These are phyloP conservation scores for Xylocopa sonorina DNA, from an alignment of 1,140 invertebrate species.

Conservation along the genomic window DNA sequence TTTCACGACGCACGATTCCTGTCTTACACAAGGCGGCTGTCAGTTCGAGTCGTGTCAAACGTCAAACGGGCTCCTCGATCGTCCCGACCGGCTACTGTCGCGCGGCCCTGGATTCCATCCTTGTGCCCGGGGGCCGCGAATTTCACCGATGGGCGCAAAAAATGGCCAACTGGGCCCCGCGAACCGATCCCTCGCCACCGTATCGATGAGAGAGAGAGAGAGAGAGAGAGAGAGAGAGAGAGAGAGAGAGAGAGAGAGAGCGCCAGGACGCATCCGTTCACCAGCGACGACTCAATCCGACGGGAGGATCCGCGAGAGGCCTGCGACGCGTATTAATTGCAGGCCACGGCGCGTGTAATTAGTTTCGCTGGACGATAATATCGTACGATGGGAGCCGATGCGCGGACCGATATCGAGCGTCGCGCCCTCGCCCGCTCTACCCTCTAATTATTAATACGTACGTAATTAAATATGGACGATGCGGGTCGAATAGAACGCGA, in stretches of 20 bases:
- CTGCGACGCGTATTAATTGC: constrained; percentile 43
- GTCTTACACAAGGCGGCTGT: constrained; percentile 65
- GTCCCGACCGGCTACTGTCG: constrained; percentile 9
- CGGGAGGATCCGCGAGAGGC: constrained; percentile 35
- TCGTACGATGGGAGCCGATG: constrained; percentile 10
- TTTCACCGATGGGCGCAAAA: constrained; percentile 33
- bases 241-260: too few relatives aligned
- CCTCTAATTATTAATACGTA: constrained; percentile 40
- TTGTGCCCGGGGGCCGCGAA: constrained; percentile 4
- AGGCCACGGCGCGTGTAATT: constrained; percentile 40
- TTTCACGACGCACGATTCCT: constrained; percentile 60
- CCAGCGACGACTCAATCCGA: constrained; percentile 47
- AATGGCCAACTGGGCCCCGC: neutral
- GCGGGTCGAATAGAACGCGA: neutral
- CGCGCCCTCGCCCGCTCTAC: constrained; percentile 3
- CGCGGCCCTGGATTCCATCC: constrained; percentile 4
- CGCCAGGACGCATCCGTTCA: constrained; percentile 32
- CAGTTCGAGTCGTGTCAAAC: constrained; percentile 66
- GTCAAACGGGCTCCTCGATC: constrained; percentile 63
- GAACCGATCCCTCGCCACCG: constrained; percentile 8
- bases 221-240: too few relatives aligned
- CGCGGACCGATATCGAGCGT: neutral
- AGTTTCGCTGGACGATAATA: constrained; percentile 38
- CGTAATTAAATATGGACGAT: constrained; percentile 34
- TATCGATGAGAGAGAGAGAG: too few relatives aligned